phyloP scores from a whole-genome alignment of 2,888 invertebrate species.

The Anthoptus insignis region DNA sequence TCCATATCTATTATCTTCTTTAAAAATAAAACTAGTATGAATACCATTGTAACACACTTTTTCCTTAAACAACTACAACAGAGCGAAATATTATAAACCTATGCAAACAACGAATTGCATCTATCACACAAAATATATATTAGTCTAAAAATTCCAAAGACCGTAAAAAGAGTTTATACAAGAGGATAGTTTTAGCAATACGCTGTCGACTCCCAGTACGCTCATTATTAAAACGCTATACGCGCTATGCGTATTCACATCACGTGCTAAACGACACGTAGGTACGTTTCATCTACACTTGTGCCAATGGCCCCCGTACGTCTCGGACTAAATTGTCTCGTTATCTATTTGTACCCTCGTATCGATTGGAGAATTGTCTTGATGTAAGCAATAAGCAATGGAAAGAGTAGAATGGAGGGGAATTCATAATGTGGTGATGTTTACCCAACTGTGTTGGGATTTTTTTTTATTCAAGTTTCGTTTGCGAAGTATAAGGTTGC shows the following conservation, averaged over 20 bases:
- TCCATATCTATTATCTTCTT: too few species aligned
- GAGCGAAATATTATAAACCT: too few species aligned
- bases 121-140: not conserved
- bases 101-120: too few species aligned
- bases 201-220: not conserved
- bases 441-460: too few species aligned
- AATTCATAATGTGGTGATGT: not conserved
- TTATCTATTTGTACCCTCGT: slow-evolving; percentile 15
- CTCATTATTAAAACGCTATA: slow-evolving; percentile 3
- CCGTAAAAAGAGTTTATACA: not conserved
- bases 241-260: slow-evolving; percentile 13
- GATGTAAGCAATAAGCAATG: slow-evolving; percentile 1
- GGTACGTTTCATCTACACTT: slow-evolving; percentile 23
- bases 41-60: too few species aligned
- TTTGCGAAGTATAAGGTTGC: too few species aligned
- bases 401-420: not conserved
- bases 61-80: too few species aligned
- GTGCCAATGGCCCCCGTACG: slow-evolving; percentile 12
- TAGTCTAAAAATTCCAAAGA: too few species aligned
- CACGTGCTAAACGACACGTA: slow-evolving; percentile 21
- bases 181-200: not conserved
- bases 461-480: too few species aligned
- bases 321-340: slow-evolving; percentile 26
- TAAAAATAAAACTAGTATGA: too few species aligned
- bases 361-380: slow-evolving; percentile 9